Evolutionary conservation across 2,797 vertebrate species (phyloP).

Genomic region (Phoxinus dragarum): DNA sequence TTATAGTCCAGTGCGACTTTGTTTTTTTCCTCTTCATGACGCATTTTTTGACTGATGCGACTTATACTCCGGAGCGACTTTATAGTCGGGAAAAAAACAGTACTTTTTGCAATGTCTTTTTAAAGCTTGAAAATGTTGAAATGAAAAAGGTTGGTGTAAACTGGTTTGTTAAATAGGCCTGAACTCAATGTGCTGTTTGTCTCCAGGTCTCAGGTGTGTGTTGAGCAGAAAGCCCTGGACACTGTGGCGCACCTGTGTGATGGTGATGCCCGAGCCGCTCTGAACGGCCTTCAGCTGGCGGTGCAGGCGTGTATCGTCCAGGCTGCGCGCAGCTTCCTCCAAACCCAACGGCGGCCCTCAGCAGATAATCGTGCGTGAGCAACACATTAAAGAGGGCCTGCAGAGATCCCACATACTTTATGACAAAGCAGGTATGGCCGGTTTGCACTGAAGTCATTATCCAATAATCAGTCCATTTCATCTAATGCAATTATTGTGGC

Average conservation of each 20-base stretch:
- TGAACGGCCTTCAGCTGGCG: conserved; percentile 94
- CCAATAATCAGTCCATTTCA: no score
- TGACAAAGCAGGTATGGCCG: conserved; percentile 89
- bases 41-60: no score
- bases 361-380: conserved; percentile 84
- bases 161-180: neutral
- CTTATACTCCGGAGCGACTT: no score
- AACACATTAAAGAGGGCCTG: conserved; percentile 92
- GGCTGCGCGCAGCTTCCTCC: conserved; percentile 12
- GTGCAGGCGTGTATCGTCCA: conserved; percentile 85
- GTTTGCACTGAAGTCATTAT: neutral
- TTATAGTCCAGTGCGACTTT: no score
- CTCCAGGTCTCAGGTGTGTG: conserved; percentile 80
- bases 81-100: no score
- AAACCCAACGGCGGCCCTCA: conserved; percentile 51
- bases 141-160: neutral
- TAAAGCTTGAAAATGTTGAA: neutral
- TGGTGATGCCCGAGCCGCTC: conserved; percentile 89
- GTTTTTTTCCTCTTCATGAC: no score
- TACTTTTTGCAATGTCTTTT: neutral
- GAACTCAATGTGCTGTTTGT: neutral
- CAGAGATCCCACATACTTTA: conserved; percentile 97
- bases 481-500: neutral
- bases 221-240: conserved; percentile 91
- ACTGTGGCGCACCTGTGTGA: conserved; percentile 93